Percentiles rank a stretch among this genome's conserved stretches.
These are phyloP conservation scores for Tridacna crocea DNA, from an alignment of 2,888 invertebrate species.

Conservation along the genomic window DNA sequence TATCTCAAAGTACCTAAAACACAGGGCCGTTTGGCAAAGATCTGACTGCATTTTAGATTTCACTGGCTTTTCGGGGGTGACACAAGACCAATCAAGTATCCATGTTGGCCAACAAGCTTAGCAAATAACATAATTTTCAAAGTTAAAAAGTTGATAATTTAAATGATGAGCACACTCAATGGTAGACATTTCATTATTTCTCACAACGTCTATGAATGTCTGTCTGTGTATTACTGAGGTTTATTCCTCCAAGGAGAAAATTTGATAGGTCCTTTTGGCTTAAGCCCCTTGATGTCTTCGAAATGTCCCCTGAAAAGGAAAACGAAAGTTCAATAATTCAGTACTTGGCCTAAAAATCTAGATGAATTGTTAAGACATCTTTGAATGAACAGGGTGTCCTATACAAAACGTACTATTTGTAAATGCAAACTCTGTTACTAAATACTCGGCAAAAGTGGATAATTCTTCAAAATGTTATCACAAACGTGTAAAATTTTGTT, in stretches of 20 bases:
- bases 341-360: too few relatives aligned
- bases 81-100: not conserved
- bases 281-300: conserved; percentile 66
- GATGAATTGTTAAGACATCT: too few relatives aligned
- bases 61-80: not conserved
- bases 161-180: not conserved
- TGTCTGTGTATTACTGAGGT: conserved; percentile 37
- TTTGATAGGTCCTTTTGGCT: conserved; percentile 79
- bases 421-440: too few relatives aligned
- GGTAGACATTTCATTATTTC: not conserved
- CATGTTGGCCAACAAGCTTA: not conserved
- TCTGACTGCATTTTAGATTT: not conserved
- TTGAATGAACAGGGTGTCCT: too few relatives aligned
- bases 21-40: not conserved
- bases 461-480: too few relatives aligned
- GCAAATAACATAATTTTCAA: not conserved
- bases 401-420: too few relatives aligned
- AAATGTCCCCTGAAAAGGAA: conserved; percentile 69
- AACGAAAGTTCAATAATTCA: too few relatives aligned
- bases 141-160: not conserved
- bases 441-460: too few relatives aligned
- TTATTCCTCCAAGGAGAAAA: conserved; percentile 76
- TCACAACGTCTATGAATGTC: not conserved
- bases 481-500: too few relatives aligned
- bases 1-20: not conserved